Evolutionary conservation across 2,797 vertebrate genomes (phyloP).

Genomic region (Hybognathus amarus): DNA sequence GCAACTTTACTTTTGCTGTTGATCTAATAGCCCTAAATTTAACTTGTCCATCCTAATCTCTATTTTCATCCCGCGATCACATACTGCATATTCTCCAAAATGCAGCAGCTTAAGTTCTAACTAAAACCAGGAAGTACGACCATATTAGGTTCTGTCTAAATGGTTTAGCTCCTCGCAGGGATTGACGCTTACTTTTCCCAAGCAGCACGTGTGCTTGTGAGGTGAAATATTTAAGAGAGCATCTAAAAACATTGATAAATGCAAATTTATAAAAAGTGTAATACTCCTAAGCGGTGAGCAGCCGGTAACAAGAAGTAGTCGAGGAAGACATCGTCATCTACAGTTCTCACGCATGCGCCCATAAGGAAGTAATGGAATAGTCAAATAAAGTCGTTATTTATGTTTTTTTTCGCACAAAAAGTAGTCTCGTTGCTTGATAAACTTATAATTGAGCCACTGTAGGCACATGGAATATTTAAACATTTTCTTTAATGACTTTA

Average conservation of each 20-base stretch:
- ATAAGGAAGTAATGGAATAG: too few species aligned
- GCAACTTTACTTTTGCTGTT: not conserved
- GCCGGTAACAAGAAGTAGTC: too few species aligned
- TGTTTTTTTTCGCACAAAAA: too few species aligned
- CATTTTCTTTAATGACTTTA: too few species aligned
- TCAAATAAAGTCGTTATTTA: too few species aligned
- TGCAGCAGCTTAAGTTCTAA: not conserved
- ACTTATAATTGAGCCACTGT: too few species aligned
- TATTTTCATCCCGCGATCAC: constrained; percentile 1
- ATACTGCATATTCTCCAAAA: not conserved
- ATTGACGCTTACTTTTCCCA: not conserved
- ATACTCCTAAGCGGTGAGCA: too few species aligned
- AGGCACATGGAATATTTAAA: too few species aligned
- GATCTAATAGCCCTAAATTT: not conserved
- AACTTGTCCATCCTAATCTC: constrained; percentile 6
- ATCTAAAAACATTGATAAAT: not conserved
- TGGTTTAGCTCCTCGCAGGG: not conserved
- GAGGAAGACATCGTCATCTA: too few species aligned
- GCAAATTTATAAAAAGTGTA: too few species aligned
- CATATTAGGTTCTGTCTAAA: not conserved
- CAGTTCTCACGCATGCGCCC: too few species aligned
- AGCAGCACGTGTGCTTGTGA: not conserved
- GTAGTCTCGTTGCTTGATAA: too few species aligned
- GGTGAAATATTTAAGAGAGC: not conserved
- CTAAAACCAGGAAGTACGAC: not conserved